A percentile compares a stretch with the other conserved stretches of the same genome.
Conservation (phyloP, 2,888 invertebrate species). For the Synergus japonicus region DNA sequence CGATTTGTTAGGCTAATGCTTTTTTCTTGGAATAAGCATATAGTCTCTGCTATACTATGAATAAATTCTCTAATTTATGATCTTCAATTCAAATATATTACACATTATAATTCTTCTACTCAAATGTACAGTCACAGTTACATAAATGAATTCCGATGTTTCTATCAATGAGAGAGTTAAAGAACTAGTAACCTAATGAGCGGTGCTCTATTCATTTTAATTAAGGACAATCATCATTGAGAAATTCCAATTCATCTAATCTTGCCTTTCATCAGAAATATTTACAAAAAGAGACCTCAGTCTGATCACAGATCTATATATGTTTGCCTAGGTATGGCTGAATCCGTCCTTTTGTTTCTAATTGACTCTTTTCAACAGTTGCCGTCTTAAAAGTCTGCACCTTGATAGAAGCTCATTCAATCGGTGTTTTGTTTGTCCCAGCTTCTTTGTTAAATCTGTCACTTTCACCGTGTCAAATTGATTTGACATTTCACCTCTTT, state of each 20-base stretch:
- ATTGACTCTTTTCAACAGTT: constrained; percentile 28
- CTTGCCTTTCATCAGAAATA: not conserved
- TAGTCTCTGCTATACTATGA: not conserved
- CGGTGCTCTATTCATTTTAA: not conserved
- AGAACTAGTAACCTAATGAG: not conserved
- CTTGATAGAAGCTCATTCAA: constrained; percentile 26
- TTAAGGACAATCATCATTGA: not conserved
- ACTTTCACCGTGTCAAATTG: constrained; percentile 36
- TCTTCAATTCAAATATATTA: not conserved
- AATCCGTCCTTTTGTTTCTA: not conserved
- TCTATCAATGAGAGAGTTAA: not conserved
- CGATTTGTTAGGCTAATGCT: constrained; percentile 19
- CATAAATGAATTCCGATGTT: not conserved
- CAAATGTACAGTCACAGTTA: too few species aligned
- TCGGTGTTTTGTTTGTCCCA: not conserved
- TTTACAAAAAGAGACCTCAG: not conserved
- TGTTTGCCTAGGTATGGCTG: not conserved
- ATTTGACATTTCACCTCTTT: constrained; percentile 21
- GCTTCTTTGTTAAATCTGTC: constrained; percentile 24
- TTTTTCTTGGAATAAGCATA: not conserved
- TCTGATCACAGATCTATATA: not conserved
- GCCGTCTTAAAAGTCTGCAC: not conserved
- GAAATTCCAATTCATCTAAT: not conserved
- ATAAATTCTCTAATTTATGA: not conserved
- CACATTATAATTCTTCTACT: not conserved